A percentile compares a stretch with the other conserved stretches of the same genome.
phyloP scores from a whole-genome alignment of 2,797 vertebrate genomes.

The Sebastes steindachneri region DNA sequence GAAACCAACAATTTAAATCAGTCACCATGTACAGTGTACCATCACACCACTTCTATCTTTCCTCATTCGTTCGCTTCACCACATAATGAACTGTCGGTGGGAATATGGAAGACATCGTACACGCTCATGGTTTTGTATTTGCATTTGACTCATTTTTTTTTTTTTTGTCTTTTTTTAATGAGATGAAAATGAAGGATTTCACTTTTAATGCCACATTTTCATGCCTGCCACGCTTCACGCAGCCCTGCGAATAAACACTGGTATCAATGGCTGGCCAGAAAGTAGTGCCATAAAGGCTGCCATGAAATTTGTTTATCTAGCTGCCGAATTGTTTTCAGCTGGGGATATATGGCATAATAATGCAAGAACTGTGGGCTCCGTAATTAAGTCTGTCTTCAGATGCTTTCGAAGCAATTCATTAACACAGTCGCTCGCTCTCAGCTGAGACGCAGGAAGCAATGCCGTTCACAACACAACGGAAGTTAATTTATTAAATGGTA shows the following conservation, averaged over 20 bases:
- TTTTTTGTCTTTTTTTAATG: constrained; percentile 78
- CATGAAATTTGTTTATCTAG: constrained; percentile 85
- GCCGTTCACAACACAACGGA: constrained; percentile 75
- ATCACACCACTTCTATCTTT: constrained; percentile 27
- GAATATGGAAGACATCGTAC: constrained; percentile 46
- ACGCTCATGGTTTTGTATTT: constrained; percentile 76
- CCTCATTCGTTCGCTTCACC: constrained; percentile 44
- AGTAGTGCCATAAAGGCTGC: constrained; percentile 81
- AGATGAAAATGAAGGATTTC: constrained; percentile 90
- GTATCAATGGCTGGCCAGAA: constrained; percentile 85
- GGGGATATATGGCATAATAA: constrained; percentile 83
- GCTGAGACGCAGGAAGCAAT: constrained; percentile 77
- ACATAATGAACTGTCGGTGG: constrained; percentile 51
- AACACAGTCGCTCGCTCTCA: constrained; percentile 78
- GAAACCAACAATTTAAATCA: constrained; percentile 51
- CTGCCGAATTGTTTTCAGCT: constrained; percentile 74
- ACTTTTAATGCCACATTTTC: constrained; percentile 86
- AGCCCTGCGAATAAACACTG: constrained; percentile 86
- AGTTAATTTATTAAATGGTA: constrained; percentile 78
- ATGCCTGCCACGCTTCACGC: constrained; percentile 83
- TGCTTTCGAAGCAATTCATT: constrained; percentile 86
- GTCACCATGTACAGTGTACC: neutral
- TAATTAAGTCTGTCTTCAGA: constrained; percentile 87
- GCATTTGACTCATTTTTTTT: constrained; percentile 73
- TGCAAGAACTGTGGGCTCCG: constrained; percentile 78